Evolutionary conservation across 2,113 vertebrate species (phyloP), one percentile per base, ranked within the genome.

Genomic region (Neoarius graeffei): DNA sequence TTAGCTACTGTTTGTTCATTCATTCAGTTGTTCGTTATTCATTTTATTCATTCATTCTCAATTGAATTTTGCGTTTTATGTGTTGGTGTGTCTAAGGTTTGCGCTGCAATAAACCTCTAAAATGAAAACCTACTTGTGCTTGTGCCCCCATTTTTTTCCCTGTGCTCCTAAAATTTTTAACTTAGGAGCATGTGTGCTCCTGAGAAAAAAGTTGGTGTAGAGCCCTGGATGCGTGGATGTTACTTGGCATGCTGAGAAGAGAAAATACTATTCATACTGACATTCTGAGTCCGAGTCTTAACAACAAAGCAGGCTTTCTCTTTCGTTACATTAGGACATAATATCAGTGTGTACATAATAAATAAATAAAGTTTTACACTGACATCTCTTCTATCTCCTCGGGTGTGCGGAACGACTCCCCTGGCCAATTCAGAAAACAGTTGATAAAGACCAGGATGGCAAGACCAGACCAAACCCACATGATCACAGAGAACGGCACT

Each of bases 391-490:
- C 93, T 1, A 95, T 93, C 88, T 98, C 97, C n/a, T 97, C 96
- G 0, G 96, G 96, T 0, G 96, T 95, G 0, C 95, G 96, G 89
- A 98, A 98, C 57, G 95, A 90, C 87, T 97, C 95, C 0, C 1
- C n/a, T 0, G 97, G 97, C 97, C 97, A 98, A 93, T 98, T 98
- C 64, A 97, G 23, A 77, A 96, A 94, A 86, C 97, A 98, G 93
- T 98, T 98, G 74, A 95, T 69, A 89, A 96, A 97, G 88, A 97
- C 96, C 25, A 95, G 92, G 35, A 93, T 93, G 7, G 97, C 97
- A 8, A 98, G 94, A 50, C 93, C 95, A 0, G 96, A 91, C 97
- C 97, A 98, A 50, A 91, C 85, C 93, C 96, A 96, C 97, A 98
- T 97, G 93, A 98, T 97, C 67, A 90, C 91, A 7, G 90, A 81